Conservation (phyloP, 1,140 invertebrate genomes). For the Atta colombica region DNA sequence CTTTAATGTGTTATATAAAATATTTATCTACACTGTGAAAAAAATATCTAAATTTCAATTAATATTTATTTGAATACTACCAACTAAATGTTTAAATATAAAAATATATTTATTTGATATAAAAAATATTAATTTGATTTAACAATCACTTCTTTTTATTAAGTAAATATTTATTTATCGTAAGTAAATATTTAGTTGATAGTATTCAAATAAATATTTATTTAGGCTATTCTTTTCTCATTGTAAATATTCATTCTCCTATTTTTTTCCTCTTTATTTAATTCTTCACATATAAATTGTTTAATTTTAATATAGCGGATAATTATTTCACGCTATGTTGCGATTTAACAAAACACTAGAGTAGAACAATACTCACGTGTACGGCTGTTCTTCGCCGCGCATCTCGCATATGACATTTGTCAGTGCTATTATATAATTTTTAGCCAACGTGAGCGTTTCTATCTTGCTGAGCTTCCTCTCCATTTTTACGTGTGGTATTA, state of each 20-base stretch:
- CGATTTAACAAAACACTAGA: background rate
- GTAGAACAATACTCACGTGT: conserved; percentile 85
- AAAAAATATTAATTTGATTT: too few relatives aligned
- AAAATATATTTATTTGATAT: too few relatives aligned
- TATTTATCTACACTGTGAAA: background rate
- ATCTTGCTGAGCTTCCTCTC: conserved; percentile 95
- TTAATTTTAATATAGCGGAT: background rate
- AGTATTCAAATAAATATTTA: too few relatives aligned
- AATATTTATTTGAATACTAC: too few relatives aligned
- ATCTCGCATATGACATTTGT: conserved; percentile 95
- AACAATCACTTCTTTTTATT: too few relatives aligned
- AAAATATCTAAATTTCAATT: too few relatives aligned
- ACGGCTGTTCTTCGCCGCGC: conserved; percentile 90
- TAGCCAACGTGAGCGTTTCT: conserved; percentile 94
- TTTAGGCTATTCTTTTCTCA: too few relatives aligned
- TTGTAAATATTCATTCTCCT: background rate
- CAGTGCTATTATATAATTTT: conserved; percentile 96
- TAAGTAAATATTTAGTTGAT: too few relatives aligned
- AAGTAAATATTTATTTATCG: too few relatives aligned
- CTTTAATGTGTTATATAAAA: too few relatives aligned
- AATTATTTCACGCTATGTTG: background rate
- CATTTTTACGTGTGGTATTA: conserved; percentile 95
- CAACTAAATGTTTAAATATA: too few relatives aligned
- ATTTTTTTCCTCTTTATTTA: background rate
- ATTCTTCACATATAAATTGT: background rate